Evolutionary conservation across 2,797 vertebrate species (phyloP), one percentile per base, ranked within the genome.

Genomic region (Lagodon rhomboides): DNA sequence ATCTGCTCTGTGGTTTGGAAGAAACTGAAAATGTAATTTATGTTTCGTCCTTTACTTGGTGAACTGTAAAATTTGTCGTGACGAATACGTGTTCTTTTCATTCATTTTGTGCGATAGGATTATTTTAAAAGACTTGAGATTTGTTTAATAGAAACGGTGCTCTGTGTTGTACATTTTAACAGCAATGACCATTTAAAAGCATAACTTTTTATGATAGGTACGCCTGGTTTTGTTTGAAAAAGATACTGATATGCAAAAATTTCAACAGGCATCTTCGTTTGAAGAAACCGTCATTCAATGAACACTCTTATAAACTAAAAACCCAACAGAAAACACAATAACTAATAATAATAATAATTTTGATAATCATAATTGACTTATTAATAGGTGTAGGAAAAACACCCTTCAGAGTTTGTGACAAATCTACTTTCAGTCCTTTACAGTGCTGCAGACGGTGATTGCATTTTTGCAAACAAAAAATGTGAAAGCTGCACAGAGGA

Each of bases 1-100:
- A 7, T 63, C 16, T 64, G 11, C 44, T 38, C 5, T 58, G 10
- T 64, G 3, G 62, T 79, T 73, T 38, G 11, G 12, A 72, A 27
- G 13, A 34, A 69, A 38, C 5, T 5, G 1, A 51, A 62, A 72
- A 27, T 43, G 18, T 0, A 47, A 62, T 50, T 64, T 30, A 56
- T 17, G 0, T 41, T 43, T 62, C 12, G 1, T 23, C 1, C 10
- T 73, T 53, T 27, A 41, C 25, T 41, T 43, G 5, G 49, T 49
- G 12, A 54, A n/a, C 4, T 22, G 1, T 50, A 12, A 46, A n/a
- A 51, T 64, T 30, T 18, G 3, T 63, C 4, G 38, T 25, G 7
- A 27, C 46, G 61, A 55, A 15, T 16, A 1, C 16, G 9, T 54
- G 34, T 54, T 46, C 1, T 43, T 6, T 60, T 46, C 20, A 11